These are phyloP conservation scores for Diarsia mendica DNA, from an alignment of 2,888 invertebrate species.

Conservation along the genomic window DNA sequence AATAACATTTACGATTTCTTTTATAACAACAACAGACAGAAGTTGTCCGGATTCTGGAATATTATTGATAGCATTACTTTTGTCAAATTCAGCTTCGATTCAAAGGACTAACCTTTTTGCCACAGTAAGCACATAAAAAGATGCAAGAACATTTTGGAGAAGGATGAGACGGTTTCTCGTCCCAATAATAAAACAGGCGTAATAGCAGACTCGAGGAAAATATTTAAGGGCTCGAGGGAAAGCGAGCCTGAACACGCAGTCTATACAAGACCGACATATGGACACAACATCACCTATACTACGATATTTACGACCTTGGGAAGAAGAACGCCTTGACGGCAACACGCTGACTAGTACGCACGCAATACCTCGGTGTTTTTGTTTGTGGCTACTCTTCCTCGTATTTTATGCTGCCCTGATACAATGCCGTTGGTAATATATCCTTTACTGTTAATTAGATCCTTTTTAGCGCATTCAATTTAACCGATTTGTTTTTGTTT, in stretches of 20 bases:
- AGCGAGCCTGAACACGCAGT: constrained; percentile 51
- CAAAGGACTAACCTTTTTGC: constrained; percentile 5
- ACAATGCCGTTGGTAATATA: constrained; percentile 35
- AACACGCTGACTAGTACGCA: constrained; percentile 57
- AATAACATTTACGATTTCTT: constrained; percentile 1
- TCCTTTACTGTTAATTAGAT: constrained; percentile 42
- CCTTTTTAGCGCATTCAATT: constrained; percentile 3
- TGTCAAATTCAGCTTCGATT: neutral
- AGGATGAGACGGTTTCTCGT: neutral
- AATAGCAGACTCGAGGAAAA: constrained; percentile 30
- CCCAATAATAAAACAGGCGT: constrained; percentile 36
- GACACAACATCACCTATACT: constrained; percentile 51
- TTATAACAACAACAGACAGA: neutral
- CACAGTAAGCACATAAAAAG: constrained; percentile 8
- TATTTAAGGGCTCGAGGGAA: constrained; percentile 53
- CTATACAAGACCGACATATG: constrained; percentile 37
- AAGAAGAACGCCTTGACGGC: constrained; percentile 67
- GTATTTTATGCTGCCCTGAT: constrained; percentile 58
- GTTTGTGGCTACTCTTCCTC: constrained; percentile 52
- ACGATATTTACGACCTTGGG: constrained; percentile 63
- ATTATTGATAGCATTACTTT: neutral
- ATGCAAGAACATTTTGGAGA: constrained; percentile 11
- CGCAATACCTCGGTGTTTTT: constrained; percentile 55
- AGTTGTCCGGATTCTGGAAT: neutral
- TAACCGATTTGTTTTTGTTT: neutral